These are phyloP conservation scores for Neoseiulus cucumeris DNA, from an alignment of 1,140 invertebrate genomes.

Conservation along the genomic window DNA sequence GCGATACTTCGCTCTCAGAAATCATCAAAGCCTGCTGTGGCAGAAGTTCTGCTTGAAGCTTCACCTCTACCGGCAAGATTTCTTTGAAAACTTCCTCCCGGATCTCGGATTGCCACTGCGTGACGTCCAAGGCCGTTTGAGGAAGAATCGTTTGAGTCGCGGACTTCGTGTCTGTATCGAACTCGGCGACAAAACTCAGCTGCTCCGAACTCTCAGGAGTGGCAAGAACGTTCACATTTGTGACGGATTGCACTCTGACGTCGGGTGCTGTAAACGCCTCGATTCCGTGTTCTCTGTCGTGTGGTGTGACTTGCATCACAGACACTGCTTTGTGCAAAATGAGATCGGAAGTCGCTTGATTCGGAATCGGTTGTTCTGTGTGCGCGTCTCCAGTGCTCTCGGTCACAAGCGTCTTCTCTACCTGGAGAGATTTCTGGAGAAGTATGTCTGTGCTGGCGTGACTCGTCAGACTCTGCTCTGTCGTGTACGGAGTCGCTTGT, in stretches of 20 bases:
- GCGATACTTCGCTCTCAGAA: background rate
- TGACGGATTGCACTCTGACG: background rate
- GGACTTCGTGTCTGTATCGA: background rate
- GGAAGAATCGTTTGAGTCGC: background rate
- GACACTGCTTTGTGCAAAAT: background rate
- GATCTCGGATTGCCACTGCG: background rate
- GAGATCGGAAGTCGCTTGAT: background rate
- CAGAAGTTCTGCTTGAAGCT: background rate
- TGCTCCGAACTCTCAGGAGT: background rate
- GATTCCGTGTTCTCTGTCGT: background rate
- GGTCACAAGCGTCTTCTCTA: background rate
- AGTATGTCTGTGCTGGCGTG: background rate
- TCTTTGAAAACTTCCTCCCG: background rate
- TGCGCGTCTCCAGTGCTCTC: background rate
- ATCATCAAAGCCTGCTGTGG: background rate
- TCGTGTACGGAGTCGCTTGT: background rate
- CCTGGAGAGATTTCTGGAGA: background rate
- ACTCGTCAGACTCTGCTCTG: background rate
- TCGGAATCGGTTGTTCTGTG: background rate
- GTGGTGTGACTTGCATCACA: background rate
- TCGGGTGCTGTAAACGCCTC: background rate
- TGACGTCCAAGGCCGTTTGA: background rate
- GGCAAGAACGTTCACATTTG: background rate
- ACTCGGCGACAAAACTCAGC: background rate
- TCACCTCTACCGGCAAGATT: background rate